Evolutionary conservation across 2,888 invertebrate genomes (phyloP).

Genomic region (Hypomecis punctinalis): DNA sequence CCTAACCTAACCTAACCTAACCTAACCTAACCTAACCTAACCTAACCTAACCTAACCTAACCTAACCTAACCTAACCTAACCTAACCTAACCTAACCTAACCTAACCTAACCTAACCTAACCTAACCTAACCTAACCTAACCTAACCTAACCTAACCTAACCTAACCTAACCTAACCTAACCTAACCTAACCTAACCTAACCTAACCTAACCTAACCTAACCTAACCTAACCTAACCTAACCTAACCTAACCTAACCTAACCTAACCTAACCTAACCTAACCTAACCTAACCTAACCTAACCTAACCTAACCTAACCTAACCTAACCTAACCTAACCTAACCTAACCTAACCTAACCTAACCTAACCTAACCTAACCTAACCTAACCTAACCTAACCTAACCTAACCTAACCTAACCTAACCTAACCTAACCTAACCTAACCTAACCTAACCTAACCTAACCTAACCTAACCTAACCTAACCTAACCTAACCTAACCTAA

Average conservation of each 20-base stretch:
- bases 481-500: constrained; percentile 21
- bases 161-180: constrained; percentile 41
- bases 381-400: constrained; percentile 36
- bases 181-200: constrained; percentile 38
- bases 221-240: constrained; percentile 38
- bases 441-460: constrained; percentile 37
- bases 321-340: constrained; percentile 34
- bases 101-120: constrained; percentile 5
- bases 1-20: constrained; percentile 35
- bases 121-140: constrained; percentile 37
- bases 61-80: constrained; percentile 17
- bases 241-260: constrained; percentile 35
- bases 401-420: constrained; percentile 40
- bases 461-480: constrained; percentile 34
- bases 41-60: constrained; percentile 23
- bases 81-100: constrained; percentile 14
- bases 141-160: constrained; percentile 40
- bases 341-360: constrained; percentile 36
- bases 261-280: constrained; percentile 32
- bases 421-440: constrained; percentile 37
- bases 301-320: constrained; percentile 35
- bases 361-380: constrained; percentile 37
- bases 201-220: constrained; percentile 39
- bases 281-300: constrained; percentile 33
- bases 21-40: constrained; percentile 32